Evolutionary conservation across 2,113 vertebrate species (phyloP), one percentile per base, ranked within the genome.

Genomic region (Malurus alboscapulatus): DNA sequence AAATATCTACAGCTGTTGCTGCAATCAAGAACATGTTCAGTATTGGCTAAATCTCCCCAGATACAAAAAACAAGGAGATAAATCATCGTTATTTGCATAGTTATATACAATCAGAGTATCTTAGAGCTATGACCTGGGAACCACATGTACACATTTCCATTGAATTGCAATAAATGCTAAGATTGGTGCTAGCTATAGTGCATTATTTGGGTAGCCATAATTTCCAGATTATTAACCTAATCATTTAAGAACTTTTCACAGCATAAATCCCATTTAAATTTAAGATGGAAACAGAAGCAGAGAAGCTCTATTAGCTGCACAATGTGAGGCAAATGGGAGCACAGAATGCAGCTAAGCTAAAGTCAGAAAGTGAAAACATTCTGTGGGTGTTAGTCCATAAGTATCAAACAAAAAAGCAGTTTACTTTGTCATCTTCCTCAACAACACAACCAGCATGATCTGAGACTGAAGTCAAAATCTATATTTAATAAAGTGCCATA

Each of bases 141-240:
- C 81, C 73, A 36, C 29, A 63, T 16, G 36, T 6, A 71, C 17
- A 50, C 15, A 34, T 90, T 84, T 92, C 26, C 38, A 92, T 18
- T 83, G 77, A 96, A 88, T 15, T 94, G 57, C 73, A 73, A 75
- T 84, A 90, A 88, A 91, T 71, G 87, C 14, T 75, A 62, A 76
- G 45, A 78, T 53, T 86, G 13, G 12, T 83, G 48, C 10, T 71
- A 88, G 32, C 32, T 78, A 14, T 40, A 55, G 58, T 17, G 12
- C 29, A 87, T 92, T 96, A 90, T 91, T 88, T 97, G 50, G 26
- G 40, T 86, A 94, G 32, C 29, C 50, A 91, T 95, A 86, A 89
- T 97, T 97, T 98, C 88, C 94, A 96, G 87, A 94, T 97, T 97
- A 96, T 97, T 97, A 98, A 97, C 38, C 36, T 95, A 96, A 97